phyloP scores from a whole-genome alignment of 1,140 invertebrate genomes.

The Sarcophaga bullata region DNA sequence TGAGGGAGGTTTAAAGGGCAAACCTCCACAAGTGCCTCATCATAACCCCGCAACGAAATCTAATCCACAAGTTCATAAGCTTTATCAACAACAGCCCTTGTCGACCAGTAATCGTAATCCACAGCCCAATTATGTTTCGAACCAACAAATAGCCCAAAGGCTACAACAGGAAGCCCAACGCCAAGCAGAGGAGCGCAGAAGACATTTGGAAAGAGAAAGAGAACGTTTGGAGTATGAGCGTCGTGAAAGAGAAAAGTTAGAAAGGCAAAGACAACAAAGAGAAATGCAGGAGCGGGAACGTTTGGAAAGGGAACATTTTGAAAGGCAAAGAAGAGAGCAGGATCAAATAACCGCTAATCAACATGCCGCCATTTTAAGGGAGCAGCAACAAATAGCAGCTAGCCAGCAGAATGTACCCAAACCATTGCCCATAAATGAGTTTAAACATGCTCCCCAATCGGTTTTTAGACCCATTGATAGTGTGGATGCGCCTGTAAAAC shows the following conservation, averaged over 20 bases:
- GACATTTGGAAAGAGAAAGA: conserved; percentile 55
- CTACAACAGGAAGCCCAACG: conserved; percentile 45
- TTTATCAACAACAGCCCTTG: conserved; percentile 61
- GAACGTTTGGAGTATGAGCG: conserved; percentile 51
- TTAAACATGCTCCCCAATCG: conserved; percentile 77
- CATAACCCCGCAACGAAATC: conserved; percentile 64
- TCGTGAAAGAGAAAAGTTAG: conserved; percentile 53
- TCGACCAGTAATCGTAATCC: conserved; percentile 22
- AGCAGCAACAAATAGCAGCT: conserved; percentile 39
- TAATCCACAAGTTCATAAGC: conserved; percentile 70
- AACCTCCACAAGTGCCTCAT: conserved; percentile 54
- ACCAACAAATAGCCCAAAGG: conserved; percentile 46
- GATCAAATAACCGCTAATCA: conserved; percentile 39
- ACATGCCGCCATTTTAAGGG: conserved; percentile 36
- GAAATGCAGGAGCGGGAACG: conserved; percentile 46
- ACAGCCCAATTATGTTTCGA: conserved; percentile 18
- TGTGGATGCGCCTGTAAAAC: conserved; percentile 45
- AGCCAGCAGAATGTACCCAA: conserved; percentile 42
- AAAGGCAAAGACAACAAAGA: conserved; percentile 45
- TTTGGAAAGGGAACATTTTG: conserved; percentile 42
- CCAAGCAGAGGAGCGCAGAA: conserved; percentile 53
- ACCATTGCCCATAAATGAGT: conserved; percentile 73
- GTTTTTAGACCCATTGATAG: conserved; percentile 72
- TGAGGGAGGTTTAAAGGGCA: conserved; percentile 67
- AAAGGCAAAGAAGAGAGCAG: conserved; percentile 41